A percentile compares a stretch with the other conserved stretches of the same genome.
These are phyloP conservation scores for Cephus cinctus DNA, from an alignment of 1,140 invertebrate species.

Conservation along the genomic window DNA sequence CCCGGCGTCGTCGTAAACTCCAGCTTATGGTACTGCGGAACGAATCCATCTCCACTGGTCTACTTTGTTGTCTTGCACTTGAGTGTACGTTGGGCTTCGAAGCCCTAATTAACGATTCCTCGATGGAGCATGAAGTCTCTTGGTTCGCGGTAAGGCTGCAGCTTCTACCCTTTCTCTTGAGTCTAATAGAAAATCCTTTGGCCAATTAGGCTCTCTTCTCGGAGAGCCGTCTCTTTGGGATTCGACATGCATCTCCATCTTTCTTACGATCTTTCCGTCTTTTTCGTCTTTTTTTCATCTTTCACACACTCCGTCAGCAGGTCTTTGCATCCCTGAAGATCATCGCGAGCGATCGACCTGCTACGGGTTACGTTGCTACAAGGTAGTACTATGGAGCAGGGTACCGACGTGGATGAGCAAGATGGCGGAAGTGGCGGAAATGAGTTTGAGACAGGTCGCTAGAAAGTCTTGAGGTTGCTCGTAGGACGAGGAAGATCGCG, in stretches of 20 bases:
- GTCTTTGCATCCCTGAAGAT: slow-evolving; percentile 29
- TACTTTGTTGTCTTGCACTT: not conserved
- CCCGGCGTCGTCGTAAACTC: not conserved
- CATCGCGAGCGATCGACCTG: not conserved
- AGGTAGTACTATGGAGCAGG: too few relatives aligned
- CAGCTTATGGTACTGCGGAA: slow-evolving; percentile 3
- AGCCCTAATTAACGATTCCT: slow-evolving; percentile 33
- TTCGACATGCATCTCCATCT: slow-evolving; percentile 21
- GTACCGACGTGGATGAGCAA: too few relatives aligned
- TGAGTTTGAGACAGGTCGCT: too few relatives aligned
- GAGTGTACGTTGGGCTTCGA: slow-evolving; percentile 15
- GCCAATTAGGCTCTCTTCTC: slow-evolving; percentile 30
- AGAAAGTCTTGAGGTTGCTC: too few relatives aligned
- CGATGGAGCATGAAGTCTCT: slow-evolving; percentile 14
- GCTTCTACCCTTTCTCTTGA: too few relatives aligned
- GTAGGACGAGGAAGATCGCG: not conserved
- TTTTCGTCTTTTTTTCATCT: too few relatives aligned
- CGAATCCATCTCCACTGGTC: not conserved
- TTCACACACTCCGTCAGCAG: slow-evolving; percentile 13
- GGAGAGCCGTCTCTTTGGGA: too few relatives aligned
- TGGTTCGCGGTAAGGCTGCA: slow-evolving; percentile 10
- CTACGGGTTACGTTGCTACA: too few relatives aligned
- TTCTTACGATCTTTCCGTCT: too few relatives aligned
- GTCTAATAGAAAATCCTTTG: slow-evolving; percentile 27
- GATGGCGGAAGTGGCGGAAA: too few relatives aligned